Base-by-base conservation (phyloP, 1,140 invertebrate species). In the Tetramorium simillimum region DNA sequence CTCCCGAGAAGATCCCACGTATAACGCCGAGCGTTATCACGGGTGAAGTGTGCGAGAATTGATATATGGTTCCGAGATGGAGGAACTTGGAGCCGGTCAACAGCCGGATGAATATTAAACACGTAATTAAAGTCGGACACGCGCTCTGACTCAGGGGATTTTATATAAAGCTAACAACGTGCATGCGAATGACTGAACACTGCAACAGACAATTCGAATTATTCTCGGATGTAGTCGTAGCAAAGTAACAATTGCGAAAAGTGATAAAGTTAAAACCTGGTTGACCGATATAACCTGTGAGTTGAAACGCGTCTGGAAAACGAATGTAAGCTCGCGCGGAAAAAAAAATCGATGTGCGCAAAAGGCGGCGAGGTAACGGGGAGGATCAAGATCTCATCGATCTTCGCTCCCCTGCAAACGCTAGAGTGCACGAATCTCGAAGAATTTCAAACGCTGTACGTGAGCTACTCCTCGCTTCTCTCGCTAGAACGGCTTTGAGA, bases 31-130 rank as follows among this genome's bases (percentile, higher is more conserved):
- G 24, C 28, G 18, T 65, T 73, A 28, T 53, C 46, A 24, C 16
- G 49, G 65, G n/a, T 16, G 5, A 16, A 37, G 28, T 63, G 43
- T 43, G 9, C 33, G 82, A n/a, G 21, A 63, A 78, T 67, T 80
- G 77, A 81, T 81, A 70, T 33, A 46, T 28, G 73, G 60, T 70
- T 56, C 33, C n/a, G 21, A 28, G 46, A 73, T 73, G 80, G 18
- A 58, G 49, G 24, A 72, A 72, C 78, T 82, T 73, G 24, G 18
- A 33, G 7, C 53, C 43, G 53, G 53, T 73, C 80, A 82, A 58
- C 53, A 43, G 28, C n/a, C 56, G 18, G 24, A 75, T 75, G 53
- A 73, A 73, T 75, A 84, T 73, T 75, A 58, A 84, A 49, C 37
- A n/a, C 9, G 43, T 40, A 73, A 82, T 82, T 82, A 73, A 73